Evolutionary conservation across 2,113 vertebrate species (phyloP), one percentile per base, ranked within the genome.

Genomic region (Taxidea taxus): DNA sequence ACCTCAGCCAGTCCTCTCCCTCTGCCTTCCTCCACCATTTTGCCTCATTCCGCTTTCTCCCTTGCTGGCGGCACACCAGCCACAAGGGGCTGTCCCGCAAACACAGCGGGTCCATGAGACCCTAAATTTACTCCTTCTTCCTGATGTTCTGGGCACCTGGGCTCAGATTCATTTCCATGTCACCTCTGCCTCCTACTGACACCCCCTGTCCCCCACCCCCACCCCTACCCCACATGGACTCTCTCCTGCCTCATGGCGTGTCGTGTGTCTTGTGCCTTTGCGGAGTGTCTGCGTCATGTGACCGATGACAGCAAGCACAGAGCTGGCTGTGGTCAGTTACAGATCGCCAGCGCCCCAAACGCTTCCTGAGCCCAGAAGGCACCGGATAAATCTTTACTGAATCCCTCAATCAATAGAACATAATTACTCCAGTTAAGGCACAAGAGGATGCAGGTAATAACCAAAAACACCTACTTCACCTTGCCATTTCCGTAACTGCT

Each of bases 191-290:
- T 37, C 34, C 64, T 44, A 49, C 15, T 29, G 10, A 20, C 37
- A 23, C 51, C n/a, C 34, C 25, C 9, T 0, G 0, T 47, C 42
- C 49, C 21, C 34, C 56, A 37, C 49, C 21, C 34, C 56, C 21
- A 3, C 16, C n/a, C 7, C 25, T 21, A 18, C 8, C 39, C 47
- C 47, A 2, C 3, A 0, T 68, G 2, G 14, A 39, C 5, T 4
- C 66, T 58, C 23, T 81, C 83, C 56, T 11, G 21, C 2, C 20
- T 42, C 42, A 21, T 21, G 7, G 21, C 8, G 2, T 7, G 6
- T 1, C 0, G 6, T 3, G 3, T 10, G n/a, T 39, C 72, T 37
- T 25, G 0, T 10, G 18, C 10, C 39, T 37, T 16, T 4, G 44
- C 29, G 29, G 4, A 15, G 56, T 1, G 16, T 23, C 74, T 58